Percentiles rank a stretch among this genome's conserved stretches.
phyloP scores from a whole-genome alignment of 2,888 invertebrate species.

The Lathronympha strigana region DNA sequence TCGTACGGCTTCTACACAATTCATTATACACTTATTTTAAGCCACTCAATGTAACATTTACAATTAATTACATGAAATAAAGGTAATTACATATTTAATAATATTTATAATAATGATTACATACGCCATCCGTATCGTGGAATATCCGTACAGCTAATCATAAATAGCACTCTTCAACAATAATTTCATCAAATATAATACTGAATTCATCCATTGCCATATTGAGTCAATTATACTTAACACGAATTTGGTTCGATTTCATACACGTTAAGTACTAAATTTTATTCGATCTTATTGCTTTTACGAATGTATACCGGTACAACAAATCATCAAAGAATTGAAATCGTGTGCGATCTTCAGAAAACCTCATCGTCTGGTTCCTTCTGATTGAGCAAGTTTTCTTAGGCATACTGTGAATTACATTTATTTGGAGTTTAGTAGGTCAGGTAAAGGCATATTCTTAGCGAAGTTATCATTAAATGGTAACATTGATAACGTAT shows the following conservation, averaged over 20 bases:
- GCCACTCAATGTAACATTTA: constrained; percentile 72
- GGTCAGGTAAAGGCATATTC: constrained; percentile 10
- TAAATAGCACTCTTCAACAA: constrained; percentile 58
- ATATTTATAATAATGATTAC: constrained; percentile 47
- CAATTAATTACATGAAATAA: constrained; percentile 63
- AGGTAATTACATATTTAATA: constrained; percentile 58
- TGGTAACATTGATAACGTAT: constrained; percentile 30
- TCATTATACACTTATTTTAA: constrained; percentile 71
- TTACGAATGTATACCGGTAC: constrained; percentile 18
- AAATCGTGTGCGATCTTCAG: constrained; percentile 34
- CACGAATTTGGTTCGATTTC: constrained; percentile 38
- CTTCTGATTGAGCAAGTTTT: constrained; percentile 19
- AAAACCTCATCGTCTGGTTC: constrained; percentile 19
- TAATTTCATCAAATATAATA: constrained; percentile 69
- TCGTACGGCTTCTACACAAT: constrained; percentile 62
- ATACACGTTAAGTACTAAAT: constrained; percentile 36
- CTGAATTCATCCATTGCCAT: constrained; percentile 56
- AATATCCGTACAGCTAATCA: constrained; percentile 49
- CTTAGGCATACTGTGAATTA: constrained; percentile 16
- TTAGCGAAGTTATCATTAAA: constrained; percentile 23
- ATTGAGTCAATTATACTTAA: constrained; percentile 30
- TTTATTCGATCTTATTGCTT: constrained; percentile 26
- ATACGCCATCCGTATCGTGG: constrained; percentile 48
- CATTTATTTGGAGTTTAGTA: constrained; percentile 2
- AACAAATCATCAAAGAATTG: not conserved